Conservation (phyloP, 2,888 invertebrate genomes). For the Dynastes tityus region DNA sequence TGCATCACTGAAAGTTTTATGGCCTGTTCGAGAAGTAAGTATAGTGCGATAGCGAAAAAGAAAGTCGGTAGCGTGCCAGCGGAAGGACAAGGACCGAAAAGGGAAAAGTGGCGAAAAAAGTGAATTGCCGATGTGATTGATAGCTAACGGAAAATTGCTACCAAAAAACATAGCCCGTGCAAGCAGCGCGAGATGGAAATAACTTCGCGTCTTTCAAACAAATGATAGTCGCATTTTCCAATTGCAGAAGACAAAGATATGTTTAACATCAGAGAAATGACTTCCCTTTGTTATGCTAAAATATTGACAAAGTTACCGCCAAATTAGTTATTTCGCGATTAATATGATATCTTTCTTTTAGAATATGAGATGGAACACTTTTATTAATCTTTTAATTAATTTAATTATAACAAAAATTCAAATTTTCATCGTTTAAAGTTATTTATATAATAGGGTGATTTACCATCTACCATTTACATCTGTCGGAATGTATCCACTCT, state of each 20-base stretch:
- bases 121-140: slow-evolving; percentile 51
- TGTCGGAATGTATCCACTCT: no score
- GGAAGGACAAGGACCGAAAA: slow-evolving; percentile 29
- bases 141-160: slow-evolving; percentile 50
- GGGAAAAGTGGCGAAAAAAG: slow-evolving; percentile 43
- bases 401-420: no score
- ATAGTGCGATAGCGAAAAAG: slow-evolving; percentile 35
- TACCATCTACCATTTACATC: no score
- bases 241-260: slow-evolving; percentile 34
- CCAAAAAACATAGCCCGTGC: slow-evolving; percentile 38
- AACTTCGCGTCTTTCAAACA: slow-evolving; percentile 47
- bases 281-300: slow-evolving; percentile 14
- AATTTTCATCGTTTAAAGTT: no score
- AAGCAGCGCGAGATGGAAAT: slow-evolving; percentile 36
- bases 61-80: not conserved
- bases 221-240: slow-evolving; percentile 45
- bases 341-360: no score
- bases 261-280: slow-evolving; percentile 11
- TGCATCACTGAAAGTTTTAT: slow-evolving; percentile 51
- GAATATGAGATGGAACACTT: no score
- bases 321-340: no score
- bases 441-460: no score
- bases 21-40: slow-evolving; percentile 46
- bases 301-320: not conserved
- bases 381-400: no score